Evolutionary conservation across 2,113 vertebrate species (phyloP), one percentile per base, ranked within the genome.

Genomic region (Phainopepla nitens): DNA sequence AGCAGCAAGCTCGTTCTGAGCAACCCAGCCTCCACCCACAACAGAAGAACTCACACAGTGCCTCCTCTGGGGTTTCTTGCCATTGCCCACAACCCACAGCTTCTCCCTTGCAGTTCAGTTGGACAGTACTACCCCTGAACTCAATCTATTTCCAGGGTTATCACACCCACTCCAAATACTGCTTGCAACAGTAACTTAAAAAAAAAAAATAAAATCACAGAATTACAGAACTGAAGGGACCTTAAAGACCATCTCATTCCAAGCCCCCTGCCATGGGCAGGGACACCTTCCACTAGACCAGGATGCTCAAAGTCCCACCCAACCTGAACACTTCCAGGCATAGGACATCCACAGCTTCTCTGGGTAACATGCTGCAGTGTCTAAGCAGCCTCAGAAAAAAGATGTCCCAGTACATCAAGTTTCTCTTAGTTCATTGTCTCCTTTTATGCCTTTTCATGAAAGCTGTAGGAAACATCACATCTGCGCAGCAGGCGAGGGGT

Each of bases 21-120:
- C 56, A 78, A 6, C 13, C 6, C 49, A 49, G 31, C 17, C 49
- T 41, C 21, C n/a, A 22, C 12, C 11, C 15, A 2, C 8, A 4
- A 2, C 28, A 11, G 27, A 75, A 13, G 5, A 6, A 2, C 42
- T 61, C 12, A 0, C 1, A 0, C 22, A 2, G 0, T 16, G 10
- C 21, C 89, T 65, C 12, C 78, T 51, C 23, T 3, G 54, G 73
- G 47, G 11, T 22, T 57, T 20, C 9, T 13, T 42, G 17, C 42
- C 7, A 1, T 7, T 24, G 41, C 9, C 50, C 35, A 2, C 22
- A 19, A 2, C 21, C 41, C 50, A 79, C 33, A 41, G 45, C 29
- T 24, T 42, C 5, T 14, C 45, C 29, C n/a, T 23, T 5, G 4
- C 16, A 42, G 21, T 15, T n/a, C 39, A 23, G 19, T 0, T 9